Conservation (phyloP, 2,113 vertebrate genomes). For the Corythoichthys intestinalis region DNA sequence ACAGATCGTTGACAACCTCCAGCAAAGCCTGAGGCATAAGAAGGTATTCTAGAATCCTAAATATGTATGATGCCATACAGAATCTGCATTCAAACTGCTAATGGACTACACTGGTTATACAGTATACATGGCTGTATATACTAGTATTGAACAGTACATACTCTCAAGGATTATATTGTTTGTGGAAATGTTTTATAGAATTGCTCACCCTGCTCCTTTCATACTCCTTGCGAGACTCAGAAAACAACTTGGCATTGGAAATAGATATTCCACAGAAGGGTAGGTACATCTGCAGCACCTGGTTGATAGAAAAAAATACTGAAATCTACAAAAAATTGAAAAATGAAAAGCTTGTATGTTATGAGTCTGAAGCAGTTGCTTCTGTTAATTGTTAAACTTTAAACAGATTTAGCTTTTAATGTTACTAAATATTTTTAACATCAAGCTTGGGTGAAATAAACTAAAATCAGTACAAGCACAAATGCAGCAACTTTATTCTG, state of each 20-base stretch:
- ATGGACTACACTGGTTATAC: background rate
- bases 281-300: conserved; percentile 79
- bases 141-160: background rate
- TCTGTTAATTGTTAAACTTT: background rate
- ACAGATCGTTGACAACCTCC: conserved; percentile 78
- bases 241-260: conserved; percentile 77
- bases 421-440: background rate
- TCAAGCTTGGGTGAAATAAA: background rate
- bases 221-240: conserved; percentile 75
- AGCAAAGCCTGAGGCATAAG: conserved; percentile 62
- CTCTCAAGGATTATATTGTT: background rate
- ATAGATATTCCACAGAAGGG: conserved; percentile 75
- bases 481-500: conserved; percentile 36
- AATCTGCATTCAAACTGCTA: background rate
- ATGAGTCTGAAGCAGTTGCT: background rate
- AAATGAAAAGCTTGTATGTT: background rate
- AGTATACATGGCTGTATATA: background rate
- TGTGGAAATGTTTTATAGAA: conserved; percentile 7
- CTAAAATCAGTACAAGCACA: background rate
- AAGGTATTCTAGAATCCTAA: background rate
- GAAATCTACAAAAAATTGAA: background rate
- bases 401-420: too few relatives aligned
- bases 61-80: background rate
- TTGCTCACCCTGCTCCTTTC: conserved; percentile 71
- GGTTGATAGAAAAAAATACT: conserved; percentile 2